Evolutionary conservation across 2,888 invertebrate genomes (phyloP), one percentile per base, ranked within the genome.

Genomic region (Oegoconia quadripuncta): DNA sequence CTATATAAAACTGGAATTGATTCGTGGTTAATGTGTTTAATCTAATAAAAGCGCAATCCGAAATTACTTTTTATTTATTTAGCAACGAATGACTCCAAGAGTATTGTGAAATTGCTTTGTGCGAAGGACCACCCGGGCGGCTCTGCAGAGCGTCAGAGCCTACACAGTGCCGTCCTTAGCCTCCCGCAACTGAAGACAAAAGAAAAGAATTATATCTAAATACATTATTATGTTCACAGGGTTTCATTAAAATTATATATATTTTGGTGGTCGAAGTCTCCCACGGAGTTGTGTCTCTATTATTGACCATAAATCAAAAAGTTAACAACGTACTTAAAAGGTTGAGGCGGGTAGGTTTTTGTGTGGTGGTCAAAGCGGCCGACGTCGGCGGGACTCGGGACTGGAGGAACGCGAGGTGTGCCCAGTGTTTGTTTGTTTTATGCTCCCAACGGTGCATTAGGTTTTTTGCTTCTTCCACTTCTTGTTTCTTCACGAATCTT

Each of bases 301-400:
- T 87, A 86, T 86, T 84, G 83, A 77, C 76, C 79, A 83, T 87
- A 86, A 87, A 87, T 87, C 87, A 86, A 86, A 87, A 87, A 81
- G 82, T 86, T 87, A 87, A 87, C 87, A 86, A 87, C 87, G 82
- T 86, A 81, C 84, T 86, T 86, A 87, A 84, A 84, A 87, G 84
- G 78, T 77, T 75, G 71, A 71, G 76, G 68, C 73, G 79, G 78
- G 71, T 74, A 58, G 75, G 83, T 84, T 87, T 87, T 87, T 84
- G 82, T 83, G 59, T 57, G 71, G 50, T 55, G 69, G 76, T 84
- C 84, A 86, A 87, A 87, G 83, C 78, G 53, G 55, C 84, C 41
- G 35, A 11, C 83, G 82, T 64, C 80, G 75, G 64, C 73, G 65
- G 53, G n/a, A n/a, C n/a, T n/a, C 56, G 54, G 61, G 74, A 73